These are phyloP conservation scores for Gymnopithys bicolor DNA, from an alignment of 2,797 vertebrate genomes.

Conservation along the genomic window DNA sequence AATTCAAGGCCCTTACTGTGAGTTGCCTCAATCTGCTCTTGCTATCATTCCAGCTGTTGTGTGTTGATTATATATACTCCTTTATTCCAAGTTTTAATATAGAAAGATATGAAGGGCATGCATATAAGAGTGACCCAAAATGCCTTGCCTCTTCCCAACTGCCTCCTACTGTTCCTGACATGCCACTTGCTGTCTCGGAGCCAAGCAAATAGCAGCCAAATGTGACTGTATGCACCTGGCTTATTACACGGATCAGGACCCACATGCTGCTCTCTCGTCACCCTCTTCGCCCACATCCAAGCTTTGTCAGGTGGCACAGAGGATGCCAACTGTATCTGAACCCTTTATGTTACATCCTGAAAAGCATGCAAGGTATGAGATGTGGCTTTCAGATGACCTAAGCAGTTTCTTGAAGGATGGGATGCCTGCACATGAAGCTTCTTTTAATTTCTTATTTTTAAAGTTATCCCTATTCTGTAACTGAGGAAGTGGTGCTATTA, in stretches of 20 bases:
- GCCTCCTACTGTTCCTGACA: not conserved
- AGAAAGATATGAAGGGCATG: not conserved
- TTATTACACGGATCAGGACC: not conserved
- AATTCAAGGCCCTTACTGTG: not conserved
- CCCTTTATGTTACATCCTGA: not conserved
- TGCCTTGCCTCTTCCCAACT: not conserved
- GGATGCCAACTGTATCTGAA: not conserved
- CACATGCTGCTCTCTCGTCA: not conserved
- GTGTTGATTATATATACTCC: not conserved
- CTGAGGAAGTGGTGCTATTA: not conserved
- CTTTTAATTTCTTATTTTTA: not conserved
- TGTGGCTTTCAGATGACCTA: not conserved
- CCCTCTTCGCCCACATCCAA: not conserved
- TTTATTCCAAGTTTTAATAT: not conserved
- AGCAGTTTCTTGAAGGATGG: not conserved
- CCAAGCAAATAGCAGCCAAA: not conserved
- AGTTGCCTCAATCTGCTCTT: not conserved
- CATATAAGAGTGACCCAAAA: not conserved
- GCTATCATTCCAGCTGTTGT: not conserved
- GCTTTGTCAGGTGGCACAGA: not conserved
- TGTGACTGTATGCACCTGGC: not conserved
- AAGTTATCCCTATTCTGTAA: not conserved
- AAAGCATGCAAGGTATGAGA: not conserved
- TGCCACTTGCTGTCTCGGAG: not conserved
- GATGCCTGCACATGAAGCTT: not conserved